Conservation (phyloP, 1,140 invertebrate genomes). For the Globodera rostochiensis region DNA sequence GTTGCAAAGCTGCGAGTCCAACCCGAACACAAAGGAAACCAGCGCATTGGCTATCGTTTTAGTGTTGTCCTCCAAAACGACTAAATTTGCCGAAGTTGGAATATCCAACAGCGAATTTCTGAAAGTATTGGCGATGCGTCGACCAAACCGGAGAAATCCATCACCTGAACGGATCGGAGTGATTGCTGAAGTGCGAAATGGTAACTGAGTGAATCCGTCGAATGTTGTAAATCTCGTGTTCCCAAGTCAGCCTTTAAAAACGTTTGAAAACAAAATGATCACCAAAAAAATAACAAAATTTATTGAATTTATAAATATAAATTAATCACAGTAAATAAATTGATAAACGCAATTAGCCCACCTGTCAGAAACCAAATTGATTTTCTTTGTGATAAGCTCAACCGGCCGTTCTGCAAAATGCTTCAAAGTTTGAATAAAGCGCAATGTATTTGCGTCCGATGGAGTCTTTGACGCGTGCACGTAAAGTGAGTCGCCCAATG, state of each 20-base stretch:
- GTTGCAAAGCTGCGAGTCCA: constrained; percentile 34
- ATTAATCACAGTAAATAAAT: no score
- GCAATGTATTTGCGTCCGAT: constrained; percentile 77
- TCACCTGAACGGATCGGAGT: constrained; percentile 37
- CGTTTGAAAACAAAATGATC: not conserved
- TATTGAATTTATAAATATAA: no score
- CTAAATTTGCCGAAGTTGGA: constrained; percentile 22
- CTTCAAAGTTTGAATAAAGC: constrained; percentile 70
- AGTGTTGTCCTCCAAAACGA: constrained; percentile 39
- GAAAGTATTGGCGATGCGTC: constrained; percentile 14
- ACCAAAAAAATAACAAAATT: no score
- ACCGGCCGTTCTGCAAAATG: constrained; percentile 72
- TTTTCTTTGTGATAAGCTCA: constrained; percentile 89
- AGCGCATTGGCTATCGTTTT: constrained; percentile 40
- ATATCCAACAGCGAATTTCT: constrained; percentile 46
- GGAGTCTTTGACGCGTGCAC: constrained; percentile 96
- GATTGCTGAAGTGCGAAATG: constrained; percentile 44
- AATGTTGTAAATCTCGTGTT: constrained; percentile 92
- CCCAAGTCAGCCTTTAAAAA: constrained; percentile 78
- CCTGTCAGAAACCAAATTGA: constrained; percentile 87
- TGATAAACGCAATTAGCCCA: not conserved
- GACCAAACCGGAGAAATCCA: not conserved
- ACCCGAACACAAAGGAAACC: constrained; percentile 42
- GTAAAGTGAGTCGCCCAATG: constrained; percentile 71
- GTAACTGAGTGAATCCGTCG: constrained; percentile 70